phyloP scores from a whole-genome alignment of 2,888 invertebrate genomes.

The Trachelus iudaicus region DNA sequence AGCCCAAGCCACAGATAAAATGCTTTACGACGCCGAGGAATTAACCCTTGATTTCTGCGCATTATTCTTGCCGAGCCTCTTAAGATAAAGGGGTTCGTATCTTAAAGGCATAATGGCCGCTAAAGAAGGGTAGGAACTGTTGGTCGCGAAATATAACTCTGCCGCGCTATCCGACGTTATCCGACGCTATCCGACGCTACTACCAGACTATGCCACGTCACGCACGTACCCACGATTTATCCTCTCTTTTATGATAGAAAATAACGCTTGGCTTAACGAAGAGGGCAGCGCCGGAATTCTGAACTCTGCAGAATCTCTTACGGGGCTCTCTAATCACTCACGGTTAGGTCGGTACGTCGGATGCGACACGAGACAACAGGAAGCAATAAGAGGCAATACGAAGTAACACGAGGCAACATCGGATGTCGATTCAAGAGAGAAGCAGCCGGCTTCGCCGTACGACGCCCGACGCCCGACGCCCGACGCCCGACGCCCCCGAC shows the following conservation, averaged over 20 bases:
- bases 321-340: too few species aligned
- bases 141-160: constrained; percentile 55
- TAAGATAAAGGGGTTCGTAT: constrained; percentile 61
- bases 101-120: constrained; percentile 58
- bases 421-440: too few species aligned
- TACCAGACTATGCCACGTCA: too few species aligned
- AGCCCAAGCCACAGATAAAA: constrained; percentile 55
- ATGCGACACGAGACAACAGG: too few species aligned
- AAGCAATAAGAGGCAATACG: too few species aligned
- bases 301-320: too few species aligned
- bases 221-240: constrained; percentile 51
- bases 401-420: too few species aligned
- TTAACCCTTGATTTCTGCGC: constrained; percentile 65
- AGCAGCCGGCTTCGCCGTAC: too few species aligned
- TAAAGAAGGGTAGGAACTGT: constrained; percentile 56
- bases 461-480: too few species aligned
- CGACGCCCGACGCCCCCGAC: too few species aligned
- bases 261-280: constrained; percentile 35
- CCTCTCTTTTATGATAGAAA: constrained; percentile 55
- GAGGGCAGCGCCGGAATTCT: not conserved
- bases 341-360: too few species aligned
- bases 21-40: constrained; percentile 58
- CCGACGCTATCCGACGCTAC: constrained; percentile 5
- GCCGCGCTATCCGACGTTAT: constrained; percentile 17
- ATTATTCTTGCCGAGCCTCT: constrained; percentile 58